Conservation (phyloP, 2,113 vertebrate genomes). For the Otus sunia region DNA sequence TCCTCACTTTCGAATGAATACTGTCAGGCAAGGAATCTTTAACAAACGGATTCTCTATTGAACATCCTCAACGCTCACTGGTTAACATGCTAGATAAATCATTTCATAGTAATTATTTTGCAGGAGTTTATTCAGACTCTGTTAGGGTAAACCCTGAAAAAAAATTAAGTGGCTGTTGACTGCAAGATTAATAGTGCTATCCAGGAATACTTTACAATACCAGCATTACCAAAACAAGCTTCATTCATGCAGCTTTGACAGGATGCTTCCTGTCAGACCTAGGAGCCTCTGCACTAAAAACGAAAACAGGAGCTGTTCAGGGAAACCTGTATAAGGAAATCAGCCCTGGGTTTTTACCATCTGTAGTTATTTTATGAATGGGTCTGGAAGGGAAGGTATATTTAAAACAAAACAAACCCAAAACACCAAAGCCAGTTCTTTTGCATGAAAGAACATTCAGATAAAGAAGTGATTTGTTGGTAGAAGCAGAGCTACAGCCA, state of each 20-base stretch:
- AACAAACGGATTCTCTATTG: not conserved
- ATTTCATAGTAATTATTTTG: constrained; percentile 30
- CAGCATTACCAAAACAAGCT: not conserved
- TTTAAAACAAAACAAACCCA: not conserved
- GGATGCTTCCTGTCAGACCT: not conserved
- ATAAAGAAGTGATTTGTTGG: not conserved
- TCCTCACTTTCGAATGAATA: not conserved
- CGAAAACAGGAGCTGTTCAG: not conserved
- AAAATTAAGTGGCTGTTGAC: not conserved
- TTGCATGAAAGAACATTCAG: not conserved
- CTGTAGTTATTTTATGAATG: not conserved
- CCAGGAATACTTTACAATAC: not conserved
- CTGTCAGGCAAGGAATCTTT: not conserved
- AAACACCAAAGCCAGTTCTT: not conserved
- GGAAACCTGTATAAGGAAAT: not conserved
- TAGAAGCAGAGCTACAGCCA: not conserved
- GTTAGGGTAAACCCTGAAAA: constrained; percentile 25
- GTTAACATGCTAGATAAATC: constrained; percentile 5
- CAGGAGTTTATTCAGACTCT: constrained; percentile 11
- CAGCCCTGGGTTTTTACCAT: not conserved
- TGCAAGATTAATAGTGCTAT: not conserved
- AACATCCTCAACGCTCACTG: not conserved
- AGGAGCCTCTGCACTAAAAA: not conserved
- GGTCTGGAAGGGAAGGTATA: not conserved
- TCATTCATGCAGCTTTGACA: not conserved